These are phyloP conservation scores for Colius striatus DNA, from an alignment of 2,113 vertebrate species.

Conservation along the genomic window DNA sequence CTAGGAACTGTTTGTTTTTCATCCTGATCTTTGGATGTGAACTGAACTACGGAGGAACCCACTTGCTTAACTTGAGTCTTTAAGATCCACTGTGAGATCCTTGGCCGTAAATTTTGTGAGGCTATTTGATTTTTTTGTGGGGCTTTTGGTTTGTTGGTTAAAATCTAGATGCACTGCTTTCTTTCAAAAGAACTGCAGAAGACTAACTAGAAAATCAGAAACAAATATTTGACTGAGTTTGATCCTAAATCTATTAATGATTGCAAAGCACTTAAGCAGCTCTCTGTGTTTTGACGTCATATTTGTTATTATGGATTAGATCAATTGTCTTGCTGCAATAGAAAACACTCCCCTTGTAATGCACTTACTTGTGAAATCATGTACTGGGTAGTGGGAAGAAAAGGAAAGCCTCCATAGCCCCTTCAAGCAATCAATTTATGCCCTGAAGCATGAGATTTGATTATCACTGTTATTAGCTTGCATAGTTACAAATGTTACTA, in stretches of 20 bases:
- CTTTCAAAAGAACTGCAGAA: neutral
- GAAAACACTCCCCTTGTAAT: constrained; percentile 12
- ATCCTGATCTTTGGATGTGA: neutral
- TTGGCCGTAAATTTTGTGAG: neutral
- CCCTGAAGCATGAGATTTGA: constrained; percentile 63
- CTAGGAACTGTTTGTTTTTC: neutral
- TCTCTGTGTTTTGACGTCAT: neutral
- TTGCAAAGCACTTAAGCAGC: neutral
- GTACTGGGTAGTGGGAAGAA: constrained; percentile 4
- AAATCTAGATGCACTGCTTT: neutral
- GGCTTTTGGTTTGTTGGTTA: neutral
- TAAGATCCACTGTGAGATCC: neutral
- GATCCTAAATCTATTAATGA: neutral
- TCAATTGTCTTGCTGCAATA: constrained; percentile 4
- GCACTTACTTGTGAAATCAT: constrained; percentile 49
- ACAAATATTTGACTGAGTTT: neutral
- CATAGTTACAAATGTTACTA: constrained; percentile 56
- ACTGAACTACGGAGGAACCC: neutral
- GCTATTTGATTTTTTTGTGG: neutral
- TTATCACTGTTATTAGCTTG: constrained; percentile 52
- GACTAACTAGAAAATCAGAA: neutral
- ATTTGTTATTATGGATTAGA: constrained; percentile 19
- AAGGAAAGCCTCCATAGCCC: constrained; percentile 36
- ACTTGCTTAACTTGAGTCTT: neutral
- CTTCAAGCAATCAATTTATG: constrained; percentile 60